Percentiles rank a stretch among this genome's conserved stretches.
Evolutionary conservation across 2,797 vertebrate genomes (phyloP).

Genomic region (Sebastes vulpes): DNA sequence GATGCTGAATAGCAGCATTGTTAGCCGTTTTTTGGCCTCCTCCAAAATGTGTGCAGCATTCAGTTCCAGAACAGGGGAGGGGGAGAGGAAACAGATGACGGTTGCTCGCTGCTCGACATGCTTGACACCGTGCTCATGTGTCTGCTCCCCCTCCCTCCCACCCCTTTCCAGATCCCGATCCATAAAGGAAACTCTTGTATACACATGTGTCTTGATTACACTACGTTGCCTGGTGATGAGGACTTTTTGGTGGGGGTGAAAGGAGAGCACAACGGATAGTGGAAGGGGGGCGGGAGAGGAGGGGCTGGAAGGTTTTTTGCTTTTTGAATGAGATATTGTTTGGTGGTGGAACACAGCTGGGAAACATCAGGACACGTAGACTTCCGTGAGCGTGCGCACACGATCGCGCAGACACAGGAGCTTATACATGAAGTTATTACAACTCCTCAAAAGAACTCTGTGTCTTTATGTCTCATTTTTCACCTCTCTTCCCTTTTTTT

Average conservation of each 20-base stretch:
- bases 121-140: slow-evolving; percentile 67
- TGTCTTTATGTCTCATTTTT: slow-evolving; percentile 45
- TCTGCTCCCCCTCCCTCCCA: slow-evolving; percentile 4
- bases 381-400: slow-evolving; percentile 57
- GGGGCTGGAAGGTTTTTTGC: slow-evolving; percentile 34
- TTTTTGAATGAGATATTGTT: slow-evolving; percentile 90
- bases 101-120: slow-evolving; percentile 57
- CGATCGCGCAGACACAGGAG: slow-evolving; percentile 62
- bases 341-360: slow-evolving; percentile 87
- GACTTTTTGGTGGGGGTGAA: slow-evolving; percentile 63
- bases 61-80: slow-evolving; percentile 36
- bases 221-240: slow-evolving; percentile 82
- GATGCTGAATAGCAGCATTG: slow-evolving; percentile 74
- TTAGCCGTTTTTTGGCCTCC: slow-evolving; percentile 51
- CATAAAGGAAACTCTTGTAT: slow-evolving; percentile 85
- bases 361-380: slow-evolving; percentile 86
- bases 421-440: slow-evolving; percentile 48
- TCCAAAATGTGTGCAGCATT: slow-evolving; percentile 53
- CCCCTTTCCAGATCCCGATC: slow-evolving; percentile 61
- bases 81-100: slow-evolving; percentile 69
- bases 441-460: slow-evolving; percentile 32
- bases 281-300: slow-evolving; percentile 38
- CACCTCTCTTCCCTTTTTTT: slow-evolving; percentile 10
- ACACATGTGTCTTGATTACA: slow-evolving; percentile 84
- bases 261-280: slow-evolving; percentile 66